Evolutionary conservation across 1,140 invertebrate species (phyloP).

Genomic region (Popillia japonica): DNA sequence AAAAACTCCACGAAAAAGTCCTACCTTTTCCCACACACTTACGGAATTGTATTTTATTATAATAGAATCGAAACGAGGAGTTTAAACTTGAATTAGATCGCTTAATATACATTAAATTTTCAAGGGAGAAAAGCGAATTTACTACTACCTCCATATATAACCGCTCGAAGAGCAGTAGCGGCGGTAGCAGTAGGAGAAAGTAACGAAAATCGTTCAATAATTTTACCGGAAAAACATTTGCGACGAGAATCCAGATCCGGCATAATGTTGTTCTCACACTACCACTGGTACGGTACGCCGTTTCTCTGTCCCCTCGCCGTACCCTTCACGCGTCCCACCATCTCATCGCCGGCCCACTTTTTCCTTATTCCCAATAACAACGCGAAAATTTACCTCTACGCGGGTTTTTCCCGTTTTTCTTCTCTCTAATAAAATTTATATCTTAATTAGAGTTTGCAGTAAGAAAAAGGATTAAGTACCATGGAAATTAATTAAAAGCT

Average conservation of each 20-base stretch:
- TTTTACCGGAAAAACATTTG: conserved; percentile 32
- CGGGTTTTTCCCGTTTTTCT: conserved; percentile 21
- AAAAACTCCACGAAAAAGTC: too few relatives aligned
- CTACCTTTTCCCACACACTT: too few relatives aligned
- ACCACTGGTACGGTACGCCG: background rate
- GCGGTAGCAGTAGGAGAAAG: background rate
- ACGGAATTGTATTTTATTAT: background rate
- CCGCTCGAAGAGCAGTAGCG: background rate
- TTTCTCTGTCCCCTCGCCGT: background rate
- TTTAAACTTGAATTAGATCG: conserved; percentile 26
- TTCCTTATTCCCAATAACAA: conserved; percentile 25
- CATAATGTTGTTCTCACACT: conserved; percentile 7
- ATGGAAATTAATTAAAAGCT: conserved; percentile 32
- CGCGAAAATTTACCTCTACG: conserved; percentile 33
- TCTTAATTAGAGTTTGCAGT: conserved; percentile 33
- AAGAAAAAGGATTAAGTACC: conserved; percentile 31
- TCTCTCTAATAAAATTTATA: conserved; percentile 34
- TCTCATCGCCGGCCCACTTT: background rate
- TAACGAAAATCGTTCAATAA: conserved; percentile 30
- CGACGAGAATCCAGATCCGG: conserved; percentile 17
- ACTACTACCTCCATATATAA: conserved; percentile 25
- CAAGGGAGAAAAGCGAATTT: conserved; percentile 20
- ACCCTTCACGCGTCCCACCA: background rate
- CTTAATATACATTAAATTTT: conserved; percentile 35
- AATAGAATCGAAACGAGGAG: conserved; percentile 9